These are phyloP conservation scores for Clinocottus analis DNA, from an alignment of 2,113 vertebrate species.

Conservation along the genomic window DNA sequence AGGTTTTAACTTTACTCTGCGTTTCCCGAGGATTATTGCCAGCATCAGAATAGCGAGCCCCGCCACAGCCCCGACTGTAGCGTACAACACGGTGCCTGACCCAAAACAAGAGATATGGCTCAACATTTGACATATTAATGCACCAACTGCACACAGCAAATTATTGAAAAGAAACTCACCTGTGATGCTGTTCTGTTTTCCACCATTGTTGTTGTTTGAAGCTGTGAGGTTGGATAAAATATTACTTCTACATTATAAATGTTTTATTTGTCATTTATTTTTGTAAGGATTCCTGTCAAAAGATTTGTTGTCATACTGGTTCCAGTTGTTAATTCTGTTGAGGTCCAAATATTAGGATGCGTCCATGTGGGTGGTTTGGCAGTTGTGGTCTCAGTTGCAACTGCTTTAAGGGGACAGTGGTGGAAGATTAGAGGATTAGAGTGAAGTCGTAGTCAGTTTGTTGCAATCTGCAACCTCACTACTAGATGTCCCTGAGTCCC, in stretches of 20 bases:
- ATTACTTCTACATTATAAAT: not conserved
- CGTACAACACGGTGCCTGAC: constrained; percentile 29
- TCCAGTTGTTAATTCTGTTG: not conserved
- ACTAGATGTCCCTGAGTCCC: no score
- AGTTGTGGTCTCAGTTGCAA: not conserved
- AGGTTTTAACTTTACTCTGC: constrained; percentile 15
- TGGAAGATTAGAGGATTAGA: not conserved
- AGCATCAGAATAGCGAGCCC: not conserved
- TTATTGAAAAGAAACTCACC: constrained; percentile 8
- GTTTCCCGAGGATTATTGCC: constrained; percentile 18
- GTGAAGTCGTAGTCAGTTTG: no score
- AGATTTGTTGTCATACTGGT: not conserved
- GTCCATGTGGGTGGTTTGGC: not conserved
- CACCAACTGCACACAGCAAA: not conserved
- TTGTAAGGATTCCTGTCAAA: not conserved
- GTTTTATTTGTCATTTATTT: not conserved
- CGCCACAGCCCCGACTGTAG: not conserved
- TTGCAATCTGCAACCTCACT: no score
- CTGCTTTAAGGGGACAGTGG: constrained; percentile 5
- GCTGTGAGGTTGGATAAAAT: constrained; percentile 22
- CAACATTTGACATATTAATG: not conserved
- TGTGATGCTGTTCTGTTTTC: not conserved
- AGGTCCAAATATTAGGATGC: not conserved
- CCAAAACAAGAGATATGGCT: not conserved
- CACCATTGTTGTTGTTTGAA: not conserved